phyloP scores from a whole-genome alignment of 2,888 invertebrate genomes.

The Pterobdella sp. region DNA sequence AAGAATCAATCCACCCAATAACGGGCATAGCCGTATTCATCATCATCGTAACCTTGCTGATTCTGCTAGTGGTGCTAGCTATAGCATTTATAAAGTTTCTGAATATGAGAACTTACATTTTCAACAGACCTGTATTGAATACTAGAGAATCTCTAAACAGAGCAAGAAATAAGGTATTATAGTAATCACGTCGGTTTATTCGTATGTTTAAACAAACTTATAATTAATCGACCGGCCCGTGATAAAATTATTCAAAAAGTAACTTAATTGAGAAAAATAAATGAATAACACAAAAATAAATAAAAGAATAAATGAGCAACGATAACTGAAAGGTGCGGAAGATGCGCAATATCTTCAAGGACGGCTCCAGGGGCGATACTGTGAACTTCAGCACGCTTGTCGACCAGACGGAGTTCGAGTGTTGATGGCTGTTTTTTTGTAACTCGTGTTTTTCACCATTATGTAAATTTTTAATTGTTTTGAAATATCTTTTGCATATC shows the following conservation, averaged over 20 bases:
- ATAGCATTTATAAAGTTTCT: neutral
- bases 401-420: constrained; percentile 10
- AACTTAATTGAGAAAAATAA: too few relatives aligned
- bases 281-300: too few relatives aligned
- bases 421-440: too few relatives aligned
- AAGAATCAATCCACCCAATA: neutral
- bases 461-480: too few relatives aligned
- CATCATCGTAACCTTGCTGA: neutral
- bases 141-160: neutral
- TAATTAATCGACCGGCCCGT: neutral
- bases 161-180: neutral
- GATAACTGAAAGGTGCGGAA: neutral
- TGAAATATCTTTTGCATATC: too few relatives aligned
- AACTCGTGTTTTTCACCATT: too few relatives aligned
- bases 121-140: neutral
- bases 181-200: too few relatives aligned
- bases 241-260: neutral
- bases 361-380: neutral
- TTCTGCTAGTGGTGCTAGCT: neutral
- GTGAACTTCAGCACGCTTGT: constrained; percentile 11
- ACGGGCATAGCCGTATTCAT: neutral
- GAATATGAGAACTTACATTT: neutral
- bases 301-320: neutral
- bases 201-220: too few relatives aligned
- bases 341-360: constrained; percentile 5